Base-by-base conservation (phyloP, 2,113 vertebrate genomes). In the Petrocephalus microphthalmus region DNA sequence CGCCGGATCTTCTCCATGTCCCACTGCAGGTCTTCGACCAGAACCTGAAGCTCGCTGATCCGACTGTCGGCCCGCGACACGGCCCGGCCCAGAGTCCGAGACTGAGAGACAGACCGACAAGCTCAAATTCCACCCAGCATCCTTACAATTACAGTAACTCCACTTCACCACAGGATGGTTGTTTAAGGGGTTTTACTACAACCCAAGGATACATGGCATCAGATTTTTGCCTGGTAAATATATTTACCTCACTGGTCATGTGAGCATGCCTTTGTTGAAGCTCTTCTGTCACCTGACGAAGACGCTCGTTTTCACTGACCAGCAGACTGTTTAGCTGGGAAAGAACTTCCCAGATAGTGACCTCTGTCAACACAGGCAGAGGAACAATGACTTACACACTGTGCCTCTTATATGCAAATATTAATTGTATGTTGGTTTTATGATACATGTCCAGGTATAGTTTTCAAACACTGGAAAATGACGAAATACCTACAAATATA, bases 1-100 rank as follows among this genome's bases (percentile, higher is more conserved):
- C 97, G 97, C 1, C 97, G 95, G 91, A 99, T 97, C 93, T 99
- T 99, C 94, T 99, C 98, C 90, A 97, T 98, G 93, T 99, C 98
- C 98, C 98, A 99, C 91, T 99, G 98, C 10, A 99, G 93, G 92
- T 99, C 98, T 89, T 99, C 98, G 19, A 98, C 97, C 90, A 96
- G 95, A 57, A 95, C 96, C 91, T 99, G 97, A 74, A 99, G 93
- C 94, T 98, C 97, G 13, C 95, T 96, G 20, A 99, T 96, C 0
- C 97, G 95, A 42, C 97, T 97, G 89, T 99, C 98, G 8, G 98
- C 98, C 88, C 96, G 96, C 91, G 96, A 97, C 7, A 97, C 95
- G 19, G 97, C 97, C 33, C 96, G 96, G 87, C 97, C 96, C 89
- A 99, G 92, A 29, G 93, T 57, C 11, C 95, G 94, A 37, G 94